Conservation (phyloP, 2,797 vertebrate species). For the Myotis myotis region DNA sequence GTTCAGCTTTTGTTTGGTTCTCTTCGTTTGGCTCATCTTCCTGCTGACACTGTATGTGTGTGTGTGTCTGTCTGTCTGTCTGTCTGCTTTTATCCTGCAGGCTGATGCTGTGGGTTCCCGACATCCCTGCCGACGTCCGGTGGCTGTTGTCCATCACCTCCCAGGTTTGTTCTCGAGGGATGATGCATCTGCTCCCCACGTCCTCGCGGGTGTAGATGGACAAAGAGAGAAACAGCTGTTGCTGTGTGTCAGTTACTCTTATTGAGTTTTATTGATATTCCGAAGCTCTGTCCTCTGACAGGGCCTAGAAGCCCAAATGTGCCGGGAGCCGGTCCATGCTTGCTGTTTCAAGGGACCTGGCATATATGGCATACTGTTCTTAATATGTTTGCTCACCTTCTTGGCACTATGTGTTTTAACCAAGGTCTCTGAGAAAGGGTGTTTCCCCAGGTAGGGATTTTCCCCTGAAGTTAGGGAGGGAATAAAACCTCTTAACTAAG, state of each 20-base stretch:
- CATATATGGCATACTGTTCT: no score
- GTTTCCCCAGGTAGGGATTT: no score
- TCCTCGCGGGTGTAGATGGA: no score
- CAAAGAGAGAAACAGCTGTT: not conserved
- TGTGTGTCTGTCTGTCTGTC: no score
- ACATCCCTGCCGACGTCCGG: not conserved
- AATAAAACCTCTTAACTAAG: no score
- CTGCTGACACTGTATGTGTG: accelerated
- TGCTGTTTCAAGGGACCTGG: no score
- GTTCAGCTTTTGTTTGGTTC: not conserved
- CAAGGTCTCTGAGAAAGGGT: no score
- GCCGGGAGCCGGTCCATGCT: no score
- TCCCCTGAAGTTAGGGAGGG: no score
- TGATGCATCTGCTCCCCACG: not conserved
- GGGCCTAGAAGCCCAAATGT: no score
- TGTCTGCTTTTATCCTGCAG: not conserved
- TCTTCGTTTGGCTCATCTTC: not conserved
- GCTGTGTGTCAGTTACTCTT: not conserved
- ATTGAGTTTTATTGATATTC: not conserved
- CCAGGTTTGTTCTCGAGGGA: not conserved
- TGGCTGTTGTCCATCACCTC: conserved; percentile 1
- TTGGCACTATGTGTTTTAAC: no score
- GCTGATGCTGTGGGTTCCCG: conserved; percentile 40
- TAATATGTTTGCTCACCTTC: no score
- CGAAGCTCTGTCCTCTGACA: not conserved